Base-by-base conservation (phyloP, 1,140 invertebrate genomes). In the Euschistus heros region DNA sequence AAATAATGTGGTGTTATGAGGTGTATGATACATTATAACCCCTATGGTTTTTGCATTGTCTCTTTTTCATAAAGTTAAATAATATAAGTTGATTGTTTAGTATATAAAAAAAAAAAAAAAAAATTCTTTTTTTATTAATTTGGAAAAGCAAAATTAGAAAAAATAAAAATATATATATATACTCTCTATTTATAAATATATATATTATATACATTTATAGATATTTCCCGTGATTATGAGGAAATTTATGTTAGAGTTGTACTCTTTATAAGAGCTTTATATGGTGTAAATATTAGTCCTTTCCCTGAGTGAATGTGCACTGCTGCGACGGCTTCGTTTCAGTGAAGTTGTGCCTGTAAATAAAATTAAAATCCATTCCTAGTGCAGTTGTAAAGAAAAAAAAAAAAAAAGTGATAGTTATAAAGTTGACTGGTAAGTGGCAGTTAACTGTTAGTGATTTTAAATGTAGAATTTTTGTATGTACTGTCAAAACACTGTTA, bases 231-330 rank as follows among this genome's bases (percentile, higher is more conserved):
- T 42, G 13, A 37, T 42, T 18, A 61, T 42, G 37, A 61, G 59
- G 59, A 44, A 61, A 22, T 37, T 18, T 54, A 20, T 54, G 50
- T 54, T 54, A 61, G 8, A 42, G 17, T 22, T 59, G 59, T 61
- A 61, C 59, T 61, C 59, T 61, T 61, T 61, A 61, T 61, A 61
- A 61, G 59, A 61, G 59, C 59, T 61, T 61, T 20, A 27, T 44
- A 42, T 37, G 18, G n/a, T 61, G 59, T 61, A 61, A 61, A 61
- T 61, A 61, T 61, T 37, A 37, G 33, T 37, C 33, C 33, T 37
- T 37, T 37, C 55, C 17, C 17, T 27, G 22, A 42, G 59, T 26
- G 18, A 30, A 61, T 33, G n/a, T 20, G 30, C 59, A 37, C 59
- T 57, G 54, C 24, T 57, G 47, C 24, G n/a, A 57, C 54, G 24